phyloP scores from a whole-genome alignment of 2,113 vertebrate species.

The Tautogolabrus adspersus region DNA sequence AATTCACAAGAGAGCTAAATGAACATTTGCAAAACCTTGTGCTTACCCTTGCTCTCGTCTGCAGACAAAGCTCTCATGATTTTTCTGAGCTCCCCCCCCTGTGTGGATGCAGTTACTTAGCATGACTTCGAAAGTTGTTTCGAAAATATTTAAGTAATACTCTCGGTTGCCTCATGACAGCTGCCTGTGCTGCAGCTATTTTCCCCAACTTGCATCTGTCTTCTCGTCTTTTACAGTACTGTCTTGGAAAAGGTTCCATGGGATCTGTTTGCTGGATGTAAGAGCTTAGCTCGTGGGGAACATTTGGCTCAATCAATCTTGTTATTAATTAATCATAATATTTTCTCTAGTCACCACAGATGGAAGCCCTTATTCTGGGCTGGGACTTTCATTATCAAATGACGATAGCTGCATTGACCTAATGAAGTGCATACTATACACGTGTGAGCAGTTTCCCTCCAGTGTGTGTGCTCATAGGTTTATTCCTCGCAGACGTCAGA shows the following conservation, averaged over 20 bases:
- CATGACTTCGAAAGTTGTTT: slow-evolving; percentile 62
- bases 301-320: slow-evolving; percentile 76
- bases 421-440: slow-evolving; percentile 8
- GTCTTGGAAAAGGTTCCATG: slow-evolving; percentile 60
- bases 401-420: slow-evolving; percentile 47
- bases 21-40: background rate
- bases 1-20: slow-evolving; percentile 13
- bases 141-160: slow-evolving; percentile 65
- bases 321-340: slow-evolving; percentile 79
- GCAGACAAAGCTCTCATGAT: slow-evolving; percentile 20
- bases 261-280: slow-evolving; percentile 60
- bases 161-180: slow-evolving; percentile 54
- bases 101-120: slow-evolving; percentile 24
- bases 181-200: slow-evolving; percentile 52
- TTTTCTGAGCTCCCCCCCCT: slow-evolving; percentile 24
- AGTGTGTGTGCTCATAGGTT: slow-evolving; percentile 17
- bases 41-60: slow-evolving; percentile 8
- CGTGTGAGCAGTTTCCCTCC: slow-evolving; percentile 14
- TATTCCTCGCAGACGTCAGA: slow-evolving; percentile 41
- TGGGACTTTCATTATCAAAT: slow-evolving; percentile 74
- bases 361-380: slow-evolving; percentile 57
- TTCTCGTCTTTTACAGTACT: slow-evolving; percentile 52
- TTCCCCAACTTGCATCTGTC: slow-evolving; percentile 56
- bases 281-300: slow-evolving; percentile 57
- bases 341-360: slow-evolving; percentile 70